Conservation (phyloP, 2,888 invertebrate genomes). For the Zonitis immaculata region DNA sequence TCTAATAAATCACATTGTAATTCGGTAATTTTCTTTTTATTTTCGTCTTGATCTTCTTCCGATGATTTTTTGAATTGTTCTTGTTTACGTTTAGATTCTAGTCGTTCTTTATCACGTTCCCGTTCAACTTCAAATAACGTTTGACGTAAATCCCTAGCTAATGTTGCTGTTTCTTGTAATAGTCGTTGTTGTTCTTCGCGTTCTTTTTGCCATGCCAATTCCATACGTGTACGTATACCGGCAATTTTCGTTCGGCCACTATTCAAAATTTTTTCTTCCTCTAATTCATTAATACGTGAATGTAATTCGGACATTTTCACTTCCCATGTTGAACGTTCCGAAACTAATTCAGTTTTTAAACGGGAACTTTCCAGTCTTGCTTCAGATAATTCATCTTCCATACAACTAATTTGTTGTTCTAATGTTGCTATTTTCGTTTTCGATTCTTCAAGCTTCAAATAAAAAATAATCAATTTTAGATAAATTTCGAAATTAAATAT, state of each 20-base stretch:
- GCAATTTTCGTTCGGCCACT: constrained; percentile 82
- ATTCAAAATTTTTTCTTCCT: constrained; percentile 79
- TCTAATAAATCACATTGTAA: constrained; percentile 85
- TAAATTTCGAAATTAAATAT: neutral
- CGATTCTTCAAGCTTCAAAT: constrained; percentile 60
- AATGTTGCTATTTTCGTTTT: constrained; percentile 65
- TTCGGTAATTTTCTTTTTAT: constrained; percentile 75
- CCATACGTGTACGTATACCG: constrained; percentile 80
- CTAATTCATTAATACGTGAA: constrained; percentile 81
- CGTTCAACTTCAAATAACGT: constrained; percentile 86
- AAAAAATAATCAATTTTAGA: neutral
- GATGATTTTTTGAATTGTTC: constrained; percentile 79
- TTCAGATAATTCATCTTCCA: constrained; percentile 87
- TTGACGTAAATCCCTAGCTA: constrained; percentile 81
- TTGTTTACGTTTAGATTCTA: constrained; percentile 79
- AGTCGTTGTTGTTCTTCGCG: constrained; percentile 87
- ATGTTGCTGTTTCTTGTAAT: constrained; percentile 82
- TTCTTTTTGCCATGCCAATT: constrained; percentile 92
- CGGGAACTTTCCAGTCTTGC: constrained; percentile 76
- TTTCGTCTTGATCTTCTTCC: constrained; percentile 87
- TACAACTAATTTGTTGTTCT: constrained; percentile 77
- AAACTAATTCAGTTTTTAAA: constrained; percentile 83
- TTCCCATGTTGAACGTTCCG: constrained; percentile 81
- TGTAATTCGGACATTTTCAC: constrained; percentile 84
- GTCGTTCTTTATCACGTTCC: constrained; percentile 82